Evolutionary conservation across 2,113 vertebrate species (phyloP).

Genomic region (Passer domesticus): DNA sequence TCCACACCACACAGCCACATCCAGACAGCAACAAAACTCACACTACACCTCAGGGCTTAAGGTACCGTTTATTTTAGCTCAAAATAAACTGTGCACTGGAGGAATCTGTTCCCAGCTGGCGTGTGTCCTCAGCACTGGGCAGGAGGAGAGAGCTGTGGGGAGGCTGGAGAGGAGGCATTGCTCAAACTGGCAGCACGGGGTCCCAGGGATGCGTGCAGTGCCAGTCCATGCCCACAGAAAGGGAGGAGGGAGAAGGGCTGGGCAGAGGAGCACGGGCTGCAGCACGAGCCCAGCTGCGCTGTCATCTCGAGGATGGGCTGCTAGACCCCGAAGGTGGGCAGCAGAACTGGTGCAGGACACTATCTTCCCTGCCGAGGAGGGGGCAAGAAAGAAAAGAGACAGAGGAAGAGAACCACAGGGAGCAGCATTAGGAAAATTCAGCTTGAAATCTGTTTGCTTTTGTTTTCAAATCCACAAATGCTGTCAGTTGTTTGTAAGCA

Average conservation of each 20-base stretch:
- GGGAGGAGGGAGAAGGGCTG: constrained; percentile 28
- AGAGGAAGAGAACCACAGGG: constrained; percentile 67
- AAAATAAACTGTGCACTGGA: constrained; percentile 36
- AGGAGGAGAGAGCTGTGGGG: constrained; percentile 14
- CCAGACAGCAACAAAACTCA: constrained; percentile 33
- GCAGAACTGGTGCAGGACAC: constrained; percentile 71
- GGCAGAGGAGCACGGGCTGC: constrained; percentile 37
- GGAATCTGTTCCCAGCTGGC: background rate
- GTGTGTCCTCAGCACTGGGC: background rate
- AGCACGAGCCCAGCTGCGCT: constrained; percentile 48
- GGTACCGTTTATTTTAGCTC: constrained; percentile 54
- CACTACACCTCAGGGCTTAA: background rate
- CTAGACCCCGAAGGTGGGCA: constrained; percentile 70
- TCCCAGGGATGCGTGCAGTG: background rate
- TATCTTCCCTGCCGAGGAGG: constrained; percentile 68
- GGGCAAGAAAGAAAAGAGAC: constrained; percentile 44
- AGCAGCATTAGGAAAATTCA: constrained; percentile 58
- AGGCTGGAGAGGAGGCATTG: background rate
- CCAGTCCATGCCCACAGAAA: constrained; percentile 41
- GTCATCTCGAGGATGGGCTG: constrained; percentile 74
- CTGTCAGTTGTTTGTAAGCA: background rate
- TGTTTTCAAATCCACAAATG: background rate
- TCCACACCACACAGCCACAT: background rate
- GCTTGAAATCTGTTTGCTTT: background rate
- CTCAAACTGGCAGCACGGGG: background rate